Percentiles rank a stretch among this genome's conserved stretches.
phyloP scores from a whole-genome alignment of 1,140 invertebrate genomes.

The Drosophila nannoptera region DNA sequence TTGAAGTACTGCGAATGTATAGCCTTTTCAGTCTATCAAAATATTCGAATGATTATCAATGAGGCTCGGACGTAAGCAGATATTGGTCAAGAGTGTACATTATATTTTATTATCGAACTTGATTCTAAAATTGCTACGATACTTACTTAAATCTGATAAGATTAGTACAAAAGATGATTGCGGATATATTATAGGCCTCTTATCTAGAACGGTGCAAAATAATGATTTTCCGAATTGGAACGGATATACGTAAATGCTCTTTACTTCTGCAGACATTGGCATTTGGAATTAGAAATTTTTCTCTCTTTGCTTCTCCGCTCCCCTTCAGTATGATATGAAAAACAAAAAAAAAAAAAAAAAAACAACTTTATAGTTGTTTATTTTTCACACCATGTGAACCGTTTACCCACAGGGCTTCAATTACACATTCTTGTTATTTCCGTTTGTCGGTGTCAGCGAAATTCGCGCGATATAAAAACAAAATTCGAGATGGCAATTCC shows the following conservation, averaged over 20 bases:
- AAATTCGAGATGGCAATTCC: slow-evolving; percentile 50
- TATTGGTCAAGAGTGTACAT: slow-evolving; percentile 3
- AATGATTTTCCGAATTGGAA: slow-evolving; percentile 2
- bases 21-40: slow-evolving; percentile 37
- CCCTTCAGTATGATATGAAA: neutral
- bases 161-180: slow-evolving; percentile 17
- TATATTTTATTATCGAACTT: slow-evolving; percentile 18
- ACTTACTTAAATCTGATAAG: slow-evolving; percentile 17
- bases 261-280: no score
- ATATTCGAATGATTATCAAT: slow-evolving; percentile 19
- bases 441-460: slow-evolving; percentile 44
- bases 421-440: slow-evolving; percentile 53
- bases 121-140: slow-evolving; percentile 3
- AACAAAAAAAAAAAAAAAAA: slow-evolving; percentile 3
- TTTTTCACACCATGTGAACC: slow-evolving; percentile 9
- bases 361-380: neutral
- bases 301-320: no score
- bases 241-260: no score
- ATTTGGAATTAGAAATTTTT: no score
- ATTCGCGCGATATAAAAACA: slow-evolving; percentile 35
- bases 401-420: slow-evolving; percentile 58
- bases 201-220: slow-evolving; percentile 7
- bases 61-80: slow-evolving; percentile 5
- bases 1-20: slow-evolving; percentile 45
- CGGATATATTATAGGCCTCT: slow-evolving; percentile 1